Conservation (phyloP, 2,113 vertebrate genomes). For the Paramisgurnus dabryanus region DNA sequence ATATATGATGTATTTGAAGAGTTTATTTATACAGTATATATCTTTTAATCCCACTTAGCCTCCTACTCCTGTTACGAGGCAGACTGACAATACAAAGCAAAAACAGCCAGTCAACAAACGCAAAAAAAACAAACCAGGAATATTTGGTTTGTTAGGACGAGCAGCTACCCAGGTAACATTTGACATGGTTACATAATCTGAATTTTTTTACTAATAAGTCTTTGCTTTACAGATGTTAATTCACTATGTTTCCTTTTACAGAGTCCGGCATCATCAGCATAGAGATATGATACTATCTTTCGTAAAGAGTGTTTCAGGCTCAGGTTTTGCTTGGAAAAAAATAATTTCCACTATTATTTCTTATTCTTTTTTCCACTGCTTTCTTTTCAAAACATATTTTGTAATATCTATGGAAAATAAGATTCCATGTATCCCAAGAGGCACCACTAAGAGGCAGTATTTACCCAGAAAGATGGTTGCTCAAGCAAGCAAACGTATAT, state of each 20-base stretch:
- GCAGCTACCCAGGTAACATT: background rate
- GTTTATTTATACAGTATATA: too few species aligned
- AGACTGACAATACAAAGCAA: too few species aligned
- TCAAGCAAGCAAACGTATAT: background rate
- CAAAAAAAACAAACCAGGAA: background rate
- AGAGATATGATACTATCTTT: background rate
- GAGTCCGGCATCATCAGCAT: background rate
- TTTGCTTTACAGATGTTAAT: background rate
- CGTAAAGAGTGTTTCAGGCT: background rate
- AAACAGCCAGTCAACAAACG: too few species aligned
- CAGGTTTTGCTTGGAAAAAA: background rate
- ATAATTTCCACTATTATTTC: background rate
- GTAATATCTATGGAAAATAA: background rate
- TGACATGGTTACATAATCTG: background rate
- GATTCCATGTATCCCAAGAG: background rate
- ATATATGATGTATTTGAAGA: too few species aligned
- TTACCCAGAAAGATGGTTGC: constrained; percentile 3
- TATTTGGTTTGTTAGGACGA: background rate
- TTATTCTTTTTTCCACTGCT: background rate
- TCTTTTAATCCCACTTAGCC: too few species aligned
- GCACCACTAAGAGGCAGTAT: constrained; percentile 18
- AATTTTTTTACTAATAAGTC: background rate
- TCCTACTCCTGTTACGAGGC: too few species aligned
- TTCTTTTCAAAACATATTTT: background rate
- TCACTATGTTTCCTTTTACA: background rate